Evolutionary conservation across 2,797 vertebrate genomes (phyloP).

Genomic region (Bradypodion pumilum): DNA sequence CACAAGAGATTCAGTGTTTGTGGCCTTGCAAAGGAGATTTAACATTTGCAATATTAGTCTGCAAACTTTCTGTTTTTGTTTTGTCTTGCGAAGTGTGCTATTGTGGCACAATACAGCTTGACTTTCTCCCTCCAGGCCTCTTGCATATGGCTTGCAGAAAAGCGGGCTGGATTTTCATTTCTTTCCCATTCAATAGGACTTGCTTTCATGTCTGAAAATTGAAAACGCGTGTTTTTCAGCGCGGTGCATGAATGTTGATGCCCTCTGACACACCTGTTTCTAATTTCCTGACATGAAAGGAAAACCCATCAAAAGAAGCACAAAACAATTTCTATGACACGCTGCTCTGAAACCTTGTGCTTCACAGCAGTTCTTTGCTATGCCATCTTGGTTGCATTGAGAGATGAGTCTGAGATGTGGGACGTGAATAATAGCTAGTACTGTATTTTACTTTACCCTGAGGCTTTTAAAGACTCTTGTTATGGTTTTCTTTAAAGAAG

Average conservation of each 20-base stretch:
- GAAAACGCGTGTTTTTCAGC: slow-evolving; percentile 83
- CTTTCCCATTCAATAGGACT: slow-evolving; percentile 84
- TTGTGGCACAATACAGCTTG: slow-evolving; percentile 50
- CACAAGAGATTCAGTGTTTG: not conserved
- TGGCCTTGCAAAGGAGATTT: not conserved
- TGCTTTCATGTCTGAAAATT: slow-evolving; percentile 92
- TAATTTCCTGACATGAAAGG: slow-evolving; percentile 98
- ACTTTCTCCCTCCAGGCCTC: slow-evolving; percentile 59
- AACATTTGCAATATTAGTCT: not conserved
- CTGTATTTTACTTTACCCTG: slow-evolving; percentile 58
- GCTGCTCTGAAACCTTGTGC: slow-evolving; percentile 73
- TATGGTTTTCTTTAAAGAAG: slow-evolving; percentile 69
- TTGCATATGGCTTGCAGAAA: slow-evolving; percentile 80
- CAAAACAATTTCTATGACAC: slow-evolving; percentile 90
- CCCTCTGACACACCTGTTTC: slow-evolving; percentile 95
- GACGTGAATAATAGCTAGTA: slow-evolving; percentile 62
- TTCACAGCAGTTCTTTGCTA: slow-evolving; percentile 64
- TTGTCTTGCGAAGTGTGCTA: slow-evolving; percentile 8
- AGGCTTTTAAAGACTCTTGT: slow-evolving; percentile 60
- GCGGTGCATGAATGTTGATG: slow-evolving; percentile 84
- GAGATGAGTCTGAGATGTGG: slow-evolving; percentile 61
- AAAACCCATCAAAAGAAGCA: slow-evolving; percentile 91
- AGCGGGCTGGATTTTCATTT: slow-evolving; percentile 76
- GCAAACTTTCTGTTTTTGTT: slow-evolving; percentile 47
- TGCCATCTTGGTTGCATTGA: slow-evolving; percentile 69